Percentiles rank a stretch among this genome's conserved stretches.
Conservation (phyloP, 2,888 invertebrate genomes). For the Apoda limacodes region DNA sequence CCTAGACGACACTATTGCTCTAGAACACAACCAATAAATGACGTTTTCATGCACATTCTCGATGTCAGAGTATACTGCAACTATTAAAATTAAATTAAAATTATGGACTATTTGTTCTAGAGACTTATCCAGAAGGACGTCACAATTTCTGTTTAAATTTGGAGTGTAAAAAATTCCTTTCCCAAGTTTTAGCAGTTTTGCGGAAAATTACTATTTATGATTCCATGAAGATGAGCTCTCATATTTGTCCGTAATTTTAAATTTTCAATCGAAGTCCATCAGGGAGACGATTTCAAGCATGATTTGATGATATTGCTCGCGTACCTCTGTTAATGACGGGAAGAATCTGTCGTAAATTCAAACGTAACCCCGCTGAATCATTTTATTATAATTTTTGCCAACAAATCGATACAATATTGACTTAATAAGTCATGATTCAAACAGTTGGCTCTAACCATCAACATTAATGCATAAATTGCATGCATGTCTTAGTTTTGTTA, state of each 20-base stretch:
- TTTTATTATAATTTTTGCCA: neutral
- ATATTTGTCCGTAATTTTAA: conserved; percentile 18
- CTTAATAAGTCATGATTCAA: conserved; percentile 19
- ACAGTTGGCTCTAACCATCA: conserved; percentile 18
- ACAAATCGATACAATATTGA: conserved; percentile 6
- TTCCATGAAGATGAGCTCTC: conserved; percentile 18
- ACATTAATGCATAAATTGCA: conserved; percentile 22
- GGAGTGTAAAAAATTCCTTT: conserved; percentile 20
- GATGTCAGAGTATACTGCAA: conserved; percentile 14
- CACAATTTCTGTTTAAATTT: no score
- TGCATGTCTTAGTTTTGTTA: conserved; percentile 20
- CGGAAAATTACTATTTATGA: conserved; percentile 15
- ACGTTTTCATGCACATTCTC: conserved; percentile 8
- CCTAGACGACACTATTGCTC: conserved; percentile 12
- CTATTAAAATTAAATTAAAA: conserved; percentile 18
- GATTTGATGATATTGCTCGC: no score
- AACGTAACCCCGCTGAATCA: no score
- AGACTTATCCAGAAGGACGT: no score
- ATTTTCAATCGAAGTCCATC: conserved; percentile 10
- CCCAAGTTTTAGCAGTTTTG: conserved; percentile 19
- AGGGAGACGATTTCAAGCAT: no score
- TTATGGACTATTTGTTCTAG: conserved; percentile 11
- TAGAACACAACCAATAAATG: conserved; percentile 12
- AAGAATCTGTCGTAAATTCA: conserved; percentile 19
- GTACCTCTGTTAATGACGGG: conserved; percentile 18